Conservation (phyloP, 2,888 invertebrate species). For the Melanostoma scalare region DNA sequence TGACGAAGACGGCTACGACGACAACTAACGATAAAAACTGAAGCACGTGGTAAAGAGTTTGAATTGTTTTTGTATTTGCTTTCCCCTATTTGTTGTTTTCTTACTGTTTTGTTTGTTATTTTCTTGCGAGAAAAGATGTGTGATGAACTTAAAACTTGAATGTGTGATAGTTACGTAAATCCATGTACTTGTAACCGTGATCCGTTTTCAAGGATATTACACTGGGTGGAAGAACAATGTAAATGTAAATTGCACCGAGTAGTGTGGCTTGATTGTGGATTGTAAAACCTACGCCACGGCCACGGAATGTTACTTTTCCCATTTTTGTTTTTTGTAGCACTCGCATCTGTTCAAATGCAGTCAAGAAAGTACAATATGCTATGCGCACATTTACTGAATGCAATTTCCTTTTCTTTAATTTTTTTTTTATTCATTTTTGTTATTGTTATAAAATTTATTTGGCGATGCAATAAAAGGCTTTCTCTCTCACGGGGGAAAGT, state of each 20-base stretch:
- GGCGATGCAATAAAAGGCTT: slow-evolving; percentile 57
- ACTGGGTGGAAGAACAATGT: slow-evolving; percentile 49
- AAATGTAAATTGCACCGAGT: slow-evolving; percentile 45
- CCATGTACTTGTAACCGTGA: slow-evolving; percentile 41
- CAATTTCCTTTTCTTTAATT: slow-evolving; percentile 15
- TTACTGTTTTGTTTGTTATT: slow-evolving; percentile 7
- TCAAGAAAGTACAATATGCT: slow-evolving; percentile 59
- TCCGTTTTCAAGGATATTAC: slow-evolving; percentile 59
- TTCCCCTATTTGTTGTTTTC: background rate
- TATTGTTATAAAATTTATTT: slow-evolving; percentile 28
- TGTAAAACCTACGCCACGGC: slow-evolving; percentile 37
- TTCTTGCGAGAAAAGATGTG: slow-evolving; percentile 26
- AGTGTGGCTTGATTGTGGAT: slow-evolving; percentile 62
- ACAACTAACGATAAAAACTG: slow-evolving; percentile 30
- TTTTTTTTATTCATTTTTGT: background rate
- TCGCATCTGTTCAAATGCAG: slow-evolving; percentile 57
- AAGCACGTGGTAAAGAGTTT: slow-evolving; percentile 67
- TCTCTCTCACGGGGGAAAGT: slow-evolving; percentile 19
- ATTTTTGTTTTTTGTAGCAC: slow-evolving; percentile 23
- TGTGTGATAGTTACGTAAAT: slow-evolving; percentile 58
- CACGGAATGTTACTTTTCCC: slow-evolving; percentile 30
- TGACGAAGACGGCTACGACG: slow-evolving; percentile 15
- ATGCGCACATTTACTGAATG: slow-evolving; percentile 54
- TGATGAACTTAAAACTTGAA: slow-evolving; percentile 60
- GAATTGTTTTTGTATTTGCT: slow-evolving; percentile 29